These are phyloP conservation scores for Malthinus seriepunctatus DNA, from an alignment of 2,888 invertebrate species.

Conservation along the genomic window DNA sequence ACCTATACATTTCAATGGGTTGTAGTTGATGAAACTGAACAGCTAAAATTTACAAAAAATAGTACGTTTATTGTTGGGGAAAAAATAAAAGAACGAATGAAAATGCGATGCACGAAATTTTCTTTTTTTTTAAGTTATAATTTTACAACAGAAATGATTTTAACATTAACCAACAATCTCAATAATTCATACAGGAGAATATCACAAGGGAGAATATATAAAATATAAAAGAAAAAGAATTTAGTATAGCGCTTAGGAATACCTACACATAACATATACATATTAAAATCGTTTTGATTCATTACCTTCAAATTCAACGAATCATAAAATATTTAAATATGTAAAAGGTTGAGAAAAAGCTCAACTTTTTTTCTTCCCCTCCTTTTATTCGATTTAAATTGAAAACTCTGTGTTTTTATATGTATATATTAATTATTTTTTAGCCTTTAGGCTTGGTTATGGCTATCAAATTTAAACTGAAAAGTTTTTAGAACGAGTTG, in stretches of 20 bases:
- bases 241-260: background rate
- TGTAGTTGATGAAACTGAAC: too few relatives aligned
- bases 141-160: constrained; percentile 2
- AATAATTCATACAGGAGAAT: constrained; percentile 4
- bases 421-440: constrained; percentile 12
- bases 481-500: background rate
- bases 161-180: constrained; percentile 5
- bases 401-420: too few relatives aligned
- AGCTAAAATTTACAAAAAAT: too few relatives aligned
- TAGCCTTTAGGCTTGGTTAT: constrained; percentile 15
- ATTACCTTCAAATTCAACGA: constrained; percentile 7
- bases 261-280: constrained; percentile 5
- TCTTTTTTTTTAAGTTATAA: background rate
- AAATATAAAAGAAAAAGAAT: constrained; percentile 5
- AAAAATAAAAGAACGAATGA: too few relatives aligned
- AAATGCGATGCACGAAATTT: too few relatives aligned
- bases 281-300: constrained; percentile 16
- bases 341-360: too few relatives aligned
- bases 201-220: constrained; percentile 11
- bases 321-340: constrained; percentile 9
- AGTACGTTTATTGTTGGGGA: too few relatives aligned
- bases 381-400: too few relatives aligned
- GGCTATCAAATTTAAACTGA: constrained; percentile 16
- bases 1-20: too few relatives aligned
- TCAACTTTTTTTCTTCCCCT: too few relatives aligned